These are phyloP conservation scores for Bradypodion pumilum DNA, from an alignment of 2,797 vertebrate genomes.

Conservation along the genomic window DNA sequence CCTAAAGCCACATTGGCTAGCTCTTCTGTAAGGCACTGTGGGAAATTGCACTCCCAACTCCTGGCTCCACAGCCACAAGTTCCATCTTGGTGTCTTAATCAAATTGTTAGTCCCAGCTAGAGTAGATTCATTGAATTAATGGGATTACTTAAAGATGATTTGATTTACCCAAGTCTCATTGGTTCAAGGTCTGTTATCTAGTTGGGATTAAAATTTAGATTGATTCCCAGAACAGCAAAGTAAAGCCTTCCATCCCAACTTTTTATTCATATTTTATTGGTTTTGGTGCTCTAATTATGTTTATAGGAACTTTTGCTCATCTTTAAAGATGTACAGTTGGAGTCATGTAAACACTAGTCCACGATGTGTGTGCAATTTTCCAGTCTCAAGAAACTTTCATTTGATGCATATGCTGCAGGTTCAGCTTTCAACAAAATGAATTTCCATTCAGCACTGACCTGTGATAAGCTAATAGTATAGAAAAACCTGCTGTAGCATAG, in stretches of 20 bases:
- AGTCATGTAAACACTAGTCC: background rate
- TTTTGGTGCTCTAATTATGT: no score
- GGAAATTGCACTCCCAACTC: no score
- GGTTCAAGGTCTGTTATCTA: background rate
- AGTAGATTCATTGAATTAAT: no score
- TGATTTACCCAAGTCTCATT: no score
- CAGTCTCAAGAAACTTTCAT: background rate
- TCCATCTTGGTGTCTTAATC: no score
- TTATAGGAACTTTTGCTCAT: background rate
- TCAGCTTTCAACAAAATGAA: background rate
- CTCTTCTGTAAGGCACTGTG: no score
- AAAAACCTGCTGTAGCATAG: constrained; percentile 56
- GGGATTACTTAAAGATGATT: no score
- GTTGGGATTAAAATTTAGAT: no score
- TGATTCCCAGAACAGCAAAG: background rate
- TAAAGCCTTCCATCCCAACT: background rate
- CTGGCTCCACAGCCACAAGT: no score
- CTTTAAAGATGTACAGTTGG: background rate
- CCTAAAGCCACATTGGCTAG: no score
- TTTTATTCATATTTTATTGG: background rate
- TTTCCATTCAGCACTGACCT: background rate
- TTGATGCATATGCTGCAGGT: background rate
- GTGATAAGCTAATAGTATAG: background rate
- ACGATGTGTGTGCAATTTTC: background rate
- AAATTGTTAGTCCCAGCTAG: no score